A percentile compares a stretch with the other conserved stretches of the same genome.
phyloP scores from a whole-genome alignment of 1,140 invertebrate species.

The Archegozetes longisetosus region DNA sequence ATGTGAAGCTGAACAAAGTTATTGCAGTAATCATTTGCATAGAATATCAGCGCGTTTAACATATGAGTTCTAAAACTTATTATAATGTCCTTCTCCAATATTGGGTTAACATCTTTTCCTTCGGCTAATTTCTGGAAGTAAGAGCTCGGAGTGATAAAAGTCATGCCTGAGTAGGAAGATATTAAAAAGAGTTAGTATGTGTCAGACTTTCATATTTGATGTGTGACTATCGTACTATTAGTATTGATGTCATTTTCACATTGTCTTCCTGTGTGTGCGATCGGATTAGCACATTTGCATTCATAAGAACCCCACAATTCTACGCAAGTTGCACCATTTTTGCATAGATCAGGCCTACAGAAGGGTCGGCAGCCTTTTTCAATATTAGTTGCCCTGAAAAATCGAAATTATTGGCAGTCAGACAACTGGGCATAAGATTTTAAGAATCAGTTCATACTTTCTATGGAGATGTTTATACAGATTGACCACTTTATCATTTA shows the following conservation, averaged over 20 bases:
- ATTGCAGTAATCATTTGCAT: slow-evolving; percentile 79
- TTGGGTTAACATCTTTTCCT: slow-evolving; percentile 39
- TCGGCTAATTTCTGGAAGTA: slow-evolving; percentile 54
- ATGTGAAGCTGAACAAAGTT: slow-evolving; percentile 84
- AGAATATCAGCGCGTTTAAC: slow-evolving; percentile 53
- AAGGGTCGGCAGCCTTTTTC: slow-evolving; percentile 81
- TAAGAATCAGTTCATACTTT: slow-evolving; percentile 16
- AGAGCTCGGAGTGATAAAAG: slow-evolving; percentile 60
- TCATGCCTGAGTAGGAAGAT: slow-evolving; percentile 36
- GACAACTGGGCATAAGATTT: slow-evolving; percentile 25
- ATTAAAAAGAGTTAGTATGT: slow-evolving; percentile 6
- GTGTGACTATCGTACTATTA: slow-evolving; percentile 7
- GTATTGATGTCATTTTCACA: slow-evolving; percentile 42
- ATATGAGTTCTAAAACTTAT: slow-evolving; percentile 76
- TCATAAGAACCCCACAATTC: slow-evolving; percentile 82
- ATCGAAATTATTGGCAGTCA: neutral
- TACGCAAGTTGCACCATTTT: slow-evolving; percentile 72
- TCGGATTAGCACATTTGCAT: slow-evolving; percentile 57
- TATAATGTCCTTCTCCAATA: slow-evolving; percentile 55
- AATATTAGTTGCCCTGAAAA: slow-evolving; percentile 29
- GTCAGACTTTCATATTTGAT: neutral
- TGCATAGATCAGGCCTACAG: slow-evolving; percentile 80
- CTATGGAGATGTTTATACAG: slow-evolving; percentile 82
- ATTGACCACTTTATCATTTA: slow-evolving; percentile 74
- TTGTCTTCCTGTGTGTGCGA: slow-evolving; percentile 70